Conservation (phyloP, 1,140 invertebrate species). For the Trachymyrmex cornetzi region DNA sequence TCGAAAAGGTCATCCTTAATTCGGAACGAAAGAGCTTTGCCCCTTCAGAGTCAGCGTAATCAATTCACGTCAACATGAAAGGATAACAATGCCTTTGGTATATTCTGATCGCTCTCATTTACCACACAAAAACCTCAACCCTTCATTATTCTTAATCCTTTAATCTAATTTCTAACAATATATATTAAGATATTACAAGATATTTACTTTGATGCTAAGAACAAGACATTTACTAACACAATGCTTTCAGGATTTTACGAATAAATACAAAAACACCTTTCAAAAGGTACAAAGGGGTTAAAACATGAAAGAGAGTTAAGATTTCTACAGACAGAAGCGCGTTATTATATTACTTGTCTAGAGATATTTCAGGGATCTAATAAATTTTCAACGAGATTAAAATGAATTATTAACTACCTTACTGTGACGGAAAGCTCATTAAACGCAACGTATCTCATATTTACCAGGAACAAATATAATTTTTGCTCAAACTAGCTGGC, state of each 20-base stretch:
- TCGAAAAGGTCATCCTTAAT: slow-evolving; percentile 19
- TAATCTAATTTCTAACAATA: neutral
- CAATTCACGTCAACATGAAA: slow-evolving; percentile 16
- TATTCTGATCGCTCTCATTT: slow-evolving; percentile 1
- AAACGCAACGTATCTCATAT: neutral
- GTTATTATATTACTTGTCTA: slow-evolving; percentile 10
- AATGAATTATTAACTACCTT: slow-evolving; percentile 24
- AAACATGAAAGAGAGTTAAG: neutral
- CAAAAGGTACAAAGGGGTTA: neutral
- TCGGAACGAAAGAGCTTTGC: neutral
- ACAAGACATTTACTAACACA: neutral
- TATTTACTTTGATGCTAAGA: too few species aligned
- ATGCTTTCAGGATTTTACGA: neutral
- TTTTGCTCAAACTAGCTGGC: slow-evolving; percentile 25
- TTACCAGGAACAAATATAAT: slow-evolving; percentile 4
- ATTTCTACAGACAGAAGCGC: neutral
- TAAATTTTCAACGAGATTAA: slow-evolving; percentile 29
- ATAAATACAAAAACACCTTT: slow-evolving; percentile 1
- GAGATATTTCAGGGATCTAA: neutral
- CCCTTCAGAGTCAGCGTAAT: neutral
- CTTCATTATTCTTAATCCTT: slow-evolving; percentile 11
- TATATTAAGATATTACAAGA: neutral
- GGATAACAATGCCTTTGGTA: neutral
- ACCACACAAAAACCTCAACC: neutral
- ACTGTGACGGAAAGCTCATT: neutral